Evolutionary conservation across 2,797 vertebrate genomes (phyloP).

Genomic region (Helarctos malayanus): DNA sequence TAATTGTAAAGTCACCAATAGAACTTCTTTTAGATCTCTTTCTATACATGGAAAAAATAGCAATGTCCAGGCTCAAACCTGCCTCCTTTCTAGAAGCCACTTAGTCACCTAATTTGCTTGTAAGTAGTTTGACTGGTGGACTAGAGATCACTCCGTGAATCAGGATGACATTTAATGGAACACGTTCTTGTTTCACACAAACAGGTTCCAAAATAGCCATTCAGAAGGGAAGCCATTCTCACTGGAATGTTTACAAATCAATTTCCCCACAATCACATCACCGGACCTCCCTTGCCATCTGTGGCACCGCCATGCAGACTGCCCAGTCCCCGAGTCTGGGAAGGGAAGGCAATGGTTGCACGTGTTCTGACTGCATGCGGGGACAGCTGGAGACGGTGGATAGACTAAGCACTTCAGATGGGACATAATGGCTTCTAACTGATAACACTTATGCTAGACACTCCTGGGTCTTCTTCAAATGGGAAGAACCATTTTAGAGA

Average conservation of each 20-base stretch:
- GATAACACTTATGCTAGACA: background rate
- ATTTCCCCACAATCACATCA: background rate
- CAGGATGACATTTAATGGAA: background rate
- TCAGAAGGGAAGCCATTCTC: slow-evolving; percentile 26
- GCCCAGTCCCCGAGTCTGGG: background rate
- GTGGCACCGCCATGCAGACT: background rate
- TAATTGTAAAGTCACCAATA: background rate
- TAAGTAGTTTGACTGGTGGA: background rate
- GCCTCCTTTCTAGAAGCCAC: background rate
- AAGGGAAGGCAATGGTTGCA: background rate
- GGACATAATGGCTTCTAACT: background rate
- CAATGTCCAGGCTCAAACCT: background rate
- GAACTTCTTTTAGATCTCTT: background rate
- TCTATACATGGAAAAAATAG: background rate
- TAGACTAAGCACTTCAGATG: background rate
- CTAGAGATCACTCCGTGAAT: background rate
- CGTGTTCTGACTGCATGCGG: background rate
- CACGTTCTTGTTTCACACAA: background rate
- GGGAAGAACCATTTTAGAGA: background rate
- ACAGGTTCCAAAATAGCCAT: background rate
- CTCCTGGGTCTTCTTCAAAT: background rate
- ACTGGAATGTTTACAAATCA: background rate
- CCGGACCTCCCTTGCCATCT: background rate
- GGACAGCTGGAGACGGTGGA: background rate
- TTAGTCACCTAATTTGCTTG: background rate